Conservation (phyloP, 2,888 invertebrate species). For the Syrista parreyssii region DNA sequence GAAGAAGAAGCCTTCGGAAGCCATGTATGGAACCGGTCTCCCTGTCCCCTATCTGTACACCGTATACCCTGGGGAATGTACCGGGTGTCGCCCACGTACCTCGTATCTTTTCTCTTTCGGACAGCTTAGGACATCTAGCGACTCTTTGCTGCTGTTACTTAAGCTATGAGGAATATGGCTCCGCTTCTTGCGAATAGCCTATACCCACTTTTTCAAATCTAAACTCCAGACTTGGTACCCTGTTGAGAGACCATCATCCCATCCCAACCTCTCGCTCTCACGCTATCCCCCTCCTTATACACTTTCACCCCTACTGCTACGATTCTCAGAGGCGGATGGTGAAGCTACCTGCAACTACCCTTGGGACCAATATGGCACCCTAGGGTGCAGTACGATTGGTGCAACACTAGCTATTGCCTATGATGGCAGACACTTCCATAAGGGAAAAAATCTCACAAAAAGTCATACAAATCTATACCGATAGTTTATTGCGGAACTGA, state of each 20-base stretch:
- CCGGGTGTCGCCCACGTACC: conserved; percentile 57
- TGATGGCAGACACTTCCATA: background rate
- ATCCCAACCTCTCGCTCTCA: background rate
- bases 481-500: background rate
- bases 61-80: conserved; percentile 46
- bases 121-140: conserved; percentile 26
- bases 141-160: background rate
- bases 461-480: background rate
- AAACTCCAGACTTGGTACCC: background rate
- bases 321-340: background rate
- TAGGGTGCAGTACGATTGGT: background rate
- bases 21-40: conserved; percentile 67
- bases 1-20: conserved; percentile 62
- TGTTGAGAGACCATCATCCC: background rate
- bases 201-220: background rate
- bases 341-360: background rate
- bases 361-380: background rate
- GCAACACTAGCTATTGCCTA: background rate
- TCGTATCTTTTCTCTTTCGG: conserved; percentile 27
- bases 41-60: conserved; percentile 55
- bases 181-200: background rate
- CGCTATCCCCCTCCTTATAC: background rate
- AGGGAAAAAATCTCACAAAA: background rate
- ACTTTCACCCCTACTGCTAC: background rate
- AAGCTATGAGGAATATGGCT: background rate